Evolutionary conservation across 2,113 vertebrate species (phyloP).

Genomic region (Bombycilla garrulus): DNA sequence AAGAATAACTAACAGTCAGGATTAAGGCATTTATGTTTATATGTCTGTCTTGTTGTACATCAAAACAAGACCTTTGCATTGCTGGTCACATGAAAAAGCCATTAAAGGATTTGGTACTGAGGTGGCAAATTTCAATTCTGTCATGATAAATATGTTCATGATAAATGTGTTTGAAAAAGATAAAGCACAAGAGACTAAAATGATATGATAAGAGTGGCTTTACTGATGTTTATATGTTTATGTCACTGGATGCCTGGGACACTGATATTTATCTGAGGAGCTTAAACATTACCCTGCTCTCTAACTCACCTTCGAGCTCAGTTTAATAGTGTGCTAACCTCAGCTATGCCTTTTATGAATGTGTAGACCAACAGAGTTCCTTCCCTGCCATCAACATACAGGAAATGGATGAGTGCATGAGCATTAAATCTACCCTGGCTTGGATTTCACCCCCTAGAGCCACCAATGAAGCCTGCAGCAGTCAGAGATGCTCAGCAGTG

Average conservation of each 20-base stretch:
- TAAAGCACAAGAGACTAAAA: not conserved
- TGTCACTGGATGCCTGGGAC: not conserved
- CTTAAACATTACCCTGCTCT: not conserved
- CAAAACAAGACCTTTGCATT: not conserved
- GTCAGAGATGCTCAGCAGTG: not conserved
- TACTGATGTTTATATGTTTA: not conserved
- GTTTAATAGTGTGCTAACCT: not conserved
- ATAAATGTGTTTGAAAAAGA: not conserved
- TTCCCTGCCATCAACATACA: not conserved
- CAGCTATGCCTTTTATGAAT: not conserved
- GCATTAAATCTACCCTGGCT: not conserved
- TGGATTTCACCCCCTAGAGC: not conserved
- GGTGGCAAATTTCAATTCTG: not conserved
- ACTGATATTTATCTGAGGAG: not conserved
- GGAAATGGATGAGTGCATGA: not conserved
- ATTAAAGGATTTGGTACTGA: not conserved
- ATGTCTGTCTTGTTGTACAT: not conserved
- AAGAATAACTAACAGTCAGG: slow-evolving; percentile 7
- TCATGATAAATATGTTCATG: not conserved
- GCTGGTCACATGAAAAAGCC: slow-evolving; percentile 14
- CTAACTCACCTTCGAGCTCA: not conserved
- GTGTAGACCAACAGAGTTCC: not conserved
- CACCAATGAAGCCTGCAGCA: not conserved
- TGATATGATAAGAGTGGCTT: not conserved
- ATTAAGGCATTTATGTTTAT: not conserved